A percentile compares a stretch with the other conserved stretches of the same genome.
Conservation (phyloP, 2,113 vertebrate species). For the Pristiophorus japonicus region DNA sequence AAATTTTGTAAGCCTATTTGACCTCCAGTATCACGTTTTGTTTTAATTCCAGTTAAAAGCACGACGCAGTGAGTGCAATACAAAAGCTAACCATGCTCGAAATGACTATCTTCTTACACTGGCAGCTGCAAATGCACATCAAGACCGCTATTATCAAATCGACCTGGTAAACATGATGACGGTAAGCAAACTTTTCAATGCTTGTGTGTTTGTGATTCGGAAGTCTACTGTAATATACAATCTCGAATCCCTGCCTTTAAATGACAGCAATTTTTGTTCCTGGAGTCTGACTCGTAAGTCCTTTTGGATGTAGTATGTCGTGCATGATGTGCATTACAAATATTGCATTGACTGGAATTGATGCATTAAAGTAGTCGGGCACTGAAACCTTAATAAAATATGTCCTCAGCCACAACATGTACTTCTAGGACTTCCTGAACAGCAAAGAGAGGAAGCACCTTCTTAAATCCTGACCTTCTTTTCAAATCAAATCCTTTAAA, state of each 20-base stretch:
- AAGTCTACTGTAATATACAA: not conserved
- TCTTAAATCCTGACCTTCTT: not conserved
- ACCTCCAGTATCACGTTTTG: slow-evolving; percentile 33
- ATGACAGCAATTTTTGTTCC: not conserved
- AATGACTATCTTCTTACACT: slow-evolving; percentile 95
- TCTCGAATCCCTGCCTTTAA: not conserved
- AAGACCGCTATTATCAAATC: slow-evolving; percentile 91
- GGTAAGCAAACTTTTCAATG: slow-evolving; percentile 51
- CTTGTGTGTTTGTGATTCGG: not conserved
- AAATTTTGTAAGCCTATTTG: no score
- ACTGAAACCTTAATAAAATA: not conserved
- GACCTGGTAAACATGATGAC: slow-evolving; percentile 88
- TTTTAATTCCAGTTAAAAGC: slow-evolving; percentile 80
- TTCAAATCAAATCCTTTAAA: not conserved
- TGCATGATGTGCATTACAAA: not conserved
- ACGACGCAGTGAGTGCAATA: slow-evolving; percentile 86
- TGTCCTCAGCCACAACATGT: not conserved
- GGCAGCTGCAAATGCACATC: slow-evolving; percentile 93
- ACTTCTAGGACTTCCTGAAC: not conserved
- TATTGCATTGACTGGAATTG: not conserved
- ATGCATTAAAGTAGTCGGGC: not conserved
- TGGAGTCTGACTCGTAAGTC: not conserved
- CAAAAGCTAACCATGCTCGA: slow-evolving; percentile 88
- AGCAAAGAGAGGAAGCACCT: not conserved
- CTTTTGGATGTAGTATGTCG: not conserved